Evolutionary conservation across 2,888 invertebrate genomes (phyloP).

Genomic region (Oscheius sp.): DNA sequence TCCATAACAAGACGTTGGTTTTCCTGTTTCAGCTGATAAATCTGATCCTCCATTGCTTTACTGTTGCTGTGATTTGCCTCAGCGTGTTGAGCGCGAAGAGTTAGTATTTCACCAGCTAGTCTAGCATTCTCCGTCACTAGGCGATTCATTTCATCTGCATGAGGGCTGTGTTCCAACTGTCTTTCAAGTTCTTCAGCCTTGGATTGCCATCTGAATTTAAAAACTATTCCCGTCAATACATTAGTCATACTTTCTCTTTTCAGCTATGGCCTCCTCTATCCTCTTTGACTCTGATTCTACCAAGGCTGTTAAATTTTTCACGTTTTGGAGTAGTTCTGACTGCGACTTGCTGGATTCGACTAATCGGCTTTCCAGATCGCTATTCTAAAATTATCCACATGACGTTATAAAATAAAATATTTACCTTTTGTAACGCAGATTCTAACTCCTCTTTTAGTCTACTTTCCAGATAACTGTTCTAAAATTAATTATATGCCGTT

Average conservation of each 20-base stretch:
- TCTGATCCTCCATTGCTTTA: slow-evolving; percentile 35
- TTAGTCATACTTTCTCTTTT: slow-evolving; percentile 29
- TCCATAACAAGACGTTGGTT: slow-evolving; percentile 4
- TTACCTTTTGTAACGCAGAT: slow-evolving; percentile 17
- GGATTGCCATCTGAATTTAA: slow-evolving; percentile 22
- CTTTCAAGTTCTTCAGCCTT: slow-evolving; percentile 18
- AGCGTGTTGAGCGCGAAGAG: slow-evolving; percentile 37
- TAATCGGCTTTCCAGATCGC: slow-evolving; percentile 29
- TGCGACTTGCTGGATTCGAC: slow-evolving; percentile 23
- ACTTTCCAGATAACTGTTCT: too few relatives aligned
- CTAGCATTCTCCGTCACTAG: slow-evolving; percentile 58
- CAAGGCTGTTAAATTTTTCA: slow-evolving; percentile 33
- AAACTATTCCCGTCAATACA: neutral
- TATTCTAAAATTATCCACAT: slow-evolving; percentile 1
- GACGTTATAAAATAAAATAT: neutral
- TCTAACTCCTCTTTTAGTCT: slow-evolving; percentile 29
- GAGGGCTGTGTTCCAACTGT: neutral
- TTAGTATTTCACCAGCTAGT: slow-evolving; percentile 57
- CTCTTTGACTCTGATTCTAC: slow-evolving; percentile 46
- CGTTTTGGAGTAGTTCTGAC: slow-evolving; percentile 21
- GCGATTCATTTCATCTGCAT: neutral
- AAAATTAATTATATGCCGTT: too few relatives aligned
- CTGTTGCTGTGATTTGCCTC: slow-evolving; percentile 35
- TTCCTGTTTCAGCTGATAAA: slow-evolving; percentile 31
- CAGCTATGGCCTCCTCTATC: slow-evolving; percentile 37